These are phyloP conservation scores for Odontamblyopus lacepedii DNA, from an alignment of 2,797 vertebrate species.

Conservation along the genomic window DNA sequence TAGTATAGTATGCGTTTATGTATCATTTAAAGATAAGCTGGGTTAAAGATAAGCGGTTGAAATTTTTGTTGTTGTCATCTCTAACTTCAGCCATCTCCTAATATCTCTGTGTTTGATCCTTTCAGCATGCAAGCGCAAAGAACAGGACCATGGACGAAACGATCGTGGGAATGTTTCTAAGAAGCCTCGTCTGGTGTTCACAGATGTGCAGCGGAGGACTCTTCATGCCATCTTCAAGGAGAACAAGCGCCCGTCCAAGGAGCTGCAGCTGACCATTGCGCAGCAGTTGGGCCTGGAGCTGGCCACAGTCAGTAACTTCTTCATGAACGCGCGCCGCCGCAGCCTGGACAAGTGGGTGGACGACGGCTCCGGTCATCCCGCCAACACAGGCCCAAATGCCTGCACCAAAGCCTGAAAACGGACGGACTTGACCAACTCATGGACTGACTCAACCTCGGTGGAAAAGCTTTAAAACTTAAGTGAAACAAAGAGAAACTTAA, in stretches of 20 bases:
- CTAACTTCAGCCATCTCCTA: conserved; percentile 15
- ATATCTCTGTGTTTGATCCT: conserved; percentile 12
- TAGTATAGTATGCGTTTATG: too few species aligned
- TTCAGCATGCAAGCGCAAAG: conserved; percentile 97
- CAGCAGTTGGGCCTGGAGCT: conserved; percentile 98
- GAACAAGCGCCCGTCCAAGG: conserved; percentile 99
- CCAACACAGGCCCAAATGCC: conserved; percentile 88
- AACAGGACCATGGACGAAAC: conserved; percentile 91
- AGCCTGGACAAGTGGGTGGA: conserved; percentile 99
- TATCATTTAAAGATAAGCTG: too few species aligned
- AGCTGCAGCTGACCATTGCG: conserved; percentile 98
- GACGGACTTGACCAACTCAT: conserved; percentile 82
- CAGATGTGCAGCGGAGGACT: conserved; percentile 97
- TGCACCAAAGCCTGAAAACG: conserved; percentile 98
- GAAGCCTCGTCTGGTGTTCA: conserved; percentile 97
- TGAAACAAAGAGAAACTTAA: conserved; percentile 79
- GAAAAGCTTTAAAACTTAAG: conserved; percentile 96
- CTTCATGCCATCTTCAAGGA: conserved; percentile 99
- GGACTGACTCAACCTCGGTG: conserved; percentile 88
- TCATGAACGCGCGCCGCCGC: conserved; percentile 97
- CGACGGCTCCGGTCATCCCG: conserved; percentile 88
- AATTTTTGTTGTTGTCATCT: not conserved
- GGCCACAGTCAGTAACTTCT: conserved; percentile 99
- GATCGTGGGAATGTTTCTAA: conserved; percentile 91
- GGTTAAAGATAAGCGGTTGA: not conserved